Conservation (phyloP, 2,113 vertebrate genomes). For the Tetraodon nigroviridis region DNA sequence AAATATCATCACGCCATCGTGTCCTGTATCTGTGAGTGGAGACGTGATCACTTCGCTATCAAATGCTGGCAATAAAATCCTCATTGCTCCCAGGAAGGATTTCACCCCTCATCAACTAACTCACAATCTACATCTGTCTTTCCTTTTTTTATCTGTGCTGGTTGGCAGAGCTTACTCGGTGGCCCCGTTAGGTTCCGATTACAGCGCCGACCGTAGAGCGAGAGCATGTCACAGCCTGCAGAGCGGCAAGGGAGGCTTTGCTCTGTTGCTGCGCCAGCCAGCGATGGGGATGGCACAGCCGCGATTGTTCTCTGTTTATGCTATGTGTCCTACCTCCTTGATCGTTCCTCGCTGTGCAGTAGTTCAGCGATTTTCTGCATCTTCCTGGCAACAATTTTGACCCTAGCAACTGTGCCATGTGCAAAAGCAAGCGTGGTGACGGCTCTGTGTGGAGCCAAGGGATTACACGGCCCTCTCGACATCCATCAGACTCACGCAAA, state of each 20-base stretch:
- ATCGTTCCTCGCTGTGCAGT: constrained; percentile 14
- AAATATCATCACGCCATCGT: background rate
- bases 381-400: constrained; percentile 44
- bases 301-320: constrained; percentile 14
- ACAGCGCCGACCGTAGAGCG: constrained; percentile 55
- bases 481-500: constrained; percentile 30
- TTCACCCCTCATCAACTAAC: constrained; percentile 29
- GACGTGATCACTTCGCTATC: constrained; percentile 2
- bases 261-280: constrained; percentile 45
- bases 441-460: constrained; percentile 23
- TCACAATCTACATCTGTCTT: constrained; percentile 22
- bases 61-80: constrained; percentile 25
- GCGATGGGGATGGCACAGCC: constrained; percentile 31
- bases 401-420: constrained; percentile 29
- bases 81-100: constrained; percentile 23
- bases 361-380: constrained; percentile 23
- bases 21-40: background rate
- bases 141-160: constrained; percentile 26
- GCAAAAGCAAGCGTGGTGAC: constrained; percentile 12
- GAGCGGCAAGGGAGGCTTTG: constrained; percentile 25
- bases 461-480: constrained; percentile 40
- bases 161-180: constrained; percentile 34
- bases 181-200: constrained; percentile 54
- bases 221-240: constrained; percentile 61
- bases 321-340: constrained; percentile 13